Evolutionary conservation across 2,888 invertebrate genomes (phyloP).

Genomic region (Scaeva pyrastri): DNA sequence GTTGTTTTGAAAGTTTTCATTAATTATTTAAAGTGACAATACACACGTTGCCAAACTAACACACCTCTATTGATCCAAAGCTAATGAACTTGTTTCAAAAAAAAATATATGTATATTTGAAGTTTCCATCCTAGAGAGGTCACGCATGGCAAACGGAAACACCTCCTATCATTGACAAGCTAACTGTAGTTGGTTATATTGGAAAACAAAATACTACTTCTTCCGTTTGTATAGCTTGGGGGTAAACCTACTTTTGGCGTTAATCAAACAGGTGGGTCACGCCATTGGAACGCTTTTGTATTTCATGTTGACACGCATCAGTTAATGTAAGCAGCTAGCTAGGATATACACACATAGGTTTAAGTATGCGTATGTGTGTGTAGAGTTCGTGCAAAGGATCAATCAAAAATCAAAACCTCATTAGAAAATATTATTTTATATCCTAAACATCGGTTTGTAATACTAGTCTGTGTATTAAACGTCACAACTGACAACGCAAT

Average conservation of each 20-base stretch:
- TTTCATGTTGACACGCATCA: constrained; percentile 58
- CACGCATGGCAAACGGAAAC: constrained; percentile 29
- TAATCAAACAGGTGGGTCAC: constrained; percentile 47
- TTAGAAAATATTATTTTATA: constrained; percentile 38
- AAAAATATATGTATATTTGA: not conserved
- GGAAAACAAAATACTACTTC: constrained; percentile 34
- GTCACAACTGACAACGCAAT: not conserved
- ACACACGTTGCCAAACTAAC: not conserved
- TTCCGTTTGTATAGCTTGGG: constrained; percentile 5
- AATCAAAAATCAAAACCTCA: constrained; percentile 66
- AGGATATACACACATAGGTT: too few relatives aligned
- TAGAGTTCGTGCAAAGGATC: constrained; percentile 60
- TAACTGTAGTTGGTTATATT: not conserved
- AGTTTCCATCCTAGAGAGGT: not conserved
- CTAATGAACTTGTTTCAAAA: constrained; percentile 26
- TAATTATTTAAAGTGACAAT: constrained; percentile 20
- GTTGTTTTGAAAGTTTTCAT: constrained; percentile 10
- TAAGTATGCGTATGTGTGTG: not conserved
- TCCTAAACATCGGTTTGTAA: not conserved
- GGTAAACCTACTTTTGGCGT: not conserved
- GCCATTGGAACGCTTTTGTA: not conserved
- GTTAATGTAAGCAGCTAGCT: not conserved
- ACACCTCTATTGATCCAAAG: not conserved
- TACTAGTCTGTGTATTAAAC: not conserved
- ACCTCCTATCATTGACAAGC: constrained; percentile 15